Conservation (phyloP, 2,888 invertebrate species). For the Perizoma affinitatum region DNA sequence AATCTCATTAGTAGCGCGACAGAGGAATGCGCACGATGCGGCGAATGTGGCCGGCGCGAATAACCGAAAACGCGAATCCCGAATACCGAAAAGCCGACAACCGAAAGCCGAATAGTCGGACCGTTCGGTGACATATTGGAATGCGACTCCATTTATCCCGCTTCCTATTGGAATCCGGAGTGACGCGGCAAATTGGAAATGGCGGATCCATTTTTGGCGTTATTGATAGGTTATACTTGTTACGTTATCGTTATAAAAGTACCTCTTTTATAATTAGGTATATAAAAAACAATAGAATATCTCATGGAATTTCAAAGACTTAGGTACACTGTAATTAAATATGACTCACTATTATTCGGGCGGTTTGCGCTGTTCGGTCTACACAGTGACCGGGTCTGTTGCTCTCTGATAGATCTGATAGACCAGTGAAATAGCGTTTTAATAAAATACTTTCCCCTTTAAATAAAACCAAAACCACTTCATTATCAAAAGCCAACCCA, state of each 20-base stretch:
- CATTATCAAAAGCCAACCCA: slow-evolving; percentile 37
- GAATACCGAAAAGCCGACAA: slow-evolving; percentile 63
- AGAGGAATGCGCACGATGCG: slow-evolving; percentile 66
- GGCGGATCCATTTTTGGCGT: slow-evolving; percentile 80
- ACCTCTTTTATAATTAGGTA: not conserved
- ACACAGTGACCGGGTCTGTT: no score
- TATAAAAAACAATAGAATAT: not conserved
- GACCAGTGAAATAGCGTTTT: no score
- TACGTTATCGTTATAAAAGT: slow-evolving; percentile 40
- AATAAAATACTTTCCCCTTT: slow-evolving; percentile 9
- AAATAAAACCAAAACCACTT: slow-evolving; percentile 28
- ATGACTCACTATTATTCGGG: no score
- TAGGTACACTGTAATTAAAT: not conserved
- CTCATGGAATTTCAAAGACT: not conserved
- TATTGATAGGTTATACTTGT: slow-evolving; percentile 78
- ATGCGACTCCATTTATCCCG: slow-evolving; percentile 84
- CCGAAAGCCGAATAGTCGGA: slow-evolving; percentile 75
- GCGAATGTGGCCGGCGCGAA: slow-evolving; percentile 63
- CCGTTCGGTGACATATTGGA: slow-evolving; percentile 82
- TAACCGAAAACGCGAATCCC: slow-evolving; percentile 69
- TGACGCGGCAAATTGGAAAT: slow-evolving; percentile 83
- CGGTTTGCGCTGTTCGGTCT: no score
- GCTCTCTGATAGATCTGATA: no score
- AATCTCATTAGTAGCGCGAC: slow-evolving; percentile 69
- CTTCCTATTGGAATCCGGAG: slow-evolving; percentile 84